These are phyloP conservation scores for Alcedo atthis DNA, from an alignment of 2,797 vertebrate species.

Conservation along the genomic window DNA sequence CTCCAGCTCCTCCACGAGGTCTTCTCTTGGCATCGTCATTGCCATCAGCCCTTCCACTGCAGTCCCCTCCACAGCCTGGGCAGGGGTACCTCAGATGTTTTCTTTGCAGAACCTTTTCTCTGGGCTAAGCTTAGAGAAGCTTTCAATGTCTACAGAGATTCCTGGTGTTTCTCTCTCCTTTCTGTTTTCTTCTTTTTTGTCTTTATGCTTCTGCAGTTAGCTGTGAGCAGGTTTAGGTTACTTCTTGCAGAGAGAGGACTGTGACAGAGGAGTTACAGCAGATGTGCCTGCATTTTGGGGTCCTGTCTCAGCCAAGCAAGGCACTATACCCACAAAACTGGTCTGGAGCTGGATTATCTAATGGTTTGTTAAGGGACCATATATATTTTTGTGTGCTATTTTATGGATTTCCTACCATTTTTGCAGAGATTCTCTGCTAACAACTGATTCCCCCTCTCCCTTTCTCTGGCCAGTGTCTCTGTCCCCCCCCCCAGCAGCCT, in stretches of 20 bases:
- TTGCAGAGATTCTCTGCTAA: background rate
- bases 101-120: background rate
- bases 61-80: background rate
- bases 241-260: background rate
- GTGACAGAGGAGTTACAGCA: rapidly evolving
- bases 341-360: background rate
- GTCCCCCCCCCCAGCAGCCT: background rate
- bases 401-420: background rate
- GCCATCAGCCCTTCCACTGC: background rate
- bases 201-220: background rate
- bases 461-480: background rate
- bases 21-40: background rate
- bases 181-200: background rate
- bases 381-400: background rate
- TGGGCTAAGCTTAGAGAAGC: background rate
- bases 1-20: background rate
- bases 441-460: background rate
- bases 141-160: background rate
- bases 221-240: background rate
- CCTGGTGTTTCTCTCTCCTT: background rate
- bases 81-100: background rate
- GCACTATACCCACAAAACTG: background rate
- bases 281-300: background rate
- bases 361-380: background rate
- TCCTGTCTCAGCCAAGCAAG: background rate